A percentile compares a stretch with the other conserved stretches of the same genome.
Conservation (phyloP, 1,140 invertebrate genomes). For the Drosophila truncata region DNA sequence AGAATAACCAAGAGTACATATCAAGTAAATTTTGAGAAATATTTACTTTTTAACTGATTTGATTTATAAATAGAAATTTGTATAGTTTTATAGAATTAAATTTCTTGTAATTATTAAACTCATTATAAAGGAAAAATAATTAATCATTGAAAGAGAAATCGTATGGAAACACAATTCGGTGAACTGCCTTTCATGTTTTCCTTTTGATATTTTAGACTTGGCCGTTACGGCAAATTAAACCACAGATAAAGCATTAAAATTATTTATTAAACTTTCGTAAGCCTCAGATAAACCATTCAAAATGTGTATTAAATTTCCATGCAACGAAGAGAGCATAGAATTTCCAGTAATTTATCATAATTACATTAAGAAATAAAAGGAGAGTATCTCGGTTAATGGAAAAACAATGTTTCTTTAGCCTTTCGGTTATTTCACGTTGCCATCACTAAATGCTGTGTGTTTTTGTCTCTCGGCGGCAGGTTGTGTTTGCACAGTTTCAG, state of each 20-base stretch:
- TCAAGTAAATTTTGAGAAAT: too few relatives aligned
- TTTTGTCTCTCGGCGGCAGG: not conserved
- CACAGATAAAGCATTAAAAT: conserved; percentile 27
- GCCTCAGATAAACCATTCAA: not conserved
- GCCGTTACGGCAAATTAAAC: conserved; percentile 35
- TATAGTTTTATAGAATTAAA: not conserved
- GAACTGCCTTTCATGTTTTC: conserved; percentile 31
- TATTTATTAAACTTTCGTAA: conserved; percentile 27
- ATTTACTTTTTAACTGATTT: too few relatives aligned
- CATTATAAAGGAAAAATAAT: conserved; percentile 15
- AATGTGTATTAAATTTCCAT: not conserved
- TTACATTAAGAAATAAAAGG: not conserved
- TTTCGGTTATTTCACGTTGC: conserved; percentile 28
- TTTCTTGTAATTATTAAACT: conserved; percentile 7
- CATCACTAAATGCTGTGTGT: conserved; percentile 43
- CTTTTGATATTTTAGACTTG: conserved; percentile 19
- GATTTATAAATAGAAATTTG: not conserved
- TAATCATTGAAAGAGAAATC: conserved; percentile 52
- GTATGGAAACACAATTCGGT: conserved; percentile 16
- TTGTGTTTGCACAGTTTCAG: conserved; percentile 59
- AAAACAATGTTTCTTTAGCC: conserved; percentile 15
- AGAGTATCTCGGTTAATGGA: not conserved
- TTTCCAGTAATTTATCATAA: conserved; percentile 11
- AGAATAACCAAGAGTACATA: too few relatives aligned
- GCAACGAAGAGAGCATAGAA: not conserved